Percentiles rank a stretch among this genome's conserved stretches.
These are phyloP conservation scores for Andrena fulva DNA, from an alignment of 2,888 invertebrate species.

Conservation along the genomic window DNA sequence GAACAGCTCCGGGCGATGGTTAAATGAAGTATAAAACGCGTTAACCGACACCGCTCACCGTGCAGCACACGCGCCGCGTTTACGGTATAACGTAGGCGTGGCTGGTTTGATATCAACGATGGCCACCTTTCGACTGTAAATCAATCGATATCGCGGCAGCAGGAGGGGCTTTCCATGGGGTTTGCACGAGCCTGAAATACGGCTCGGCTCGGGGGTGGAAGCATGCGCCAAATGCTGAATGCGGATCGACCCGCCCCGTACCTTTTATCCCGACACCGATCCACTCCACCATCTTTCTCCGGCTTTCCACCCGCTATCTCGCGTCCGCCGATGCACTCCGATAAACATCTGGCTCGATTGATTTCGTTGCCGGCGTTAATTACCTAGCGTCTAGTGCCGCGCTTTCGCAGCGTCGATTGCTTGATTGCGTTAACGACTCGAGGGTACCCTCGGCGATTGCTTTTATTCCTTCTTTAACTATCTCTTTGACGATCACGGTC, in stretches of 20 bases:
- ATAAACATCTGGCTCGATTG: constrained; percentile 64
- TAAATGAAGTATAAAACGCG: constrained; percentile 66
- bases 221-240: constrained; percentile 81
- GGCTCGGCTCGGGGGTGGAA: constrained; percentile 69
- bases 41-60: constrained; percentile 60
- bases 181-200: constrained; percentile 60
- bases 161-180: constrained; percentile 74
- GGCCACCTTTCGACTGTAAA: constrained; percentile 85
- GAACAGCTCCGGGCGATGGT: constrained; percentile 34
- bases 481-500: too few species aligned
- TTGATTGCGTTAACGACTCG: constrained; percentile 13
- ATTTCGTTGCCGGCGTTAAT: constrained; percentile 54
- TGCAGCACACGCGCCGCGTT: constrained; percentile 60
- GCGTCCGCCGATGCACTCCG: constrained; percentile 40
- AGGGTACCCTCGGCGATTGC: not conserved
- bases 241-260: constrained; percentile 80
- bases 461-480: not conserved
- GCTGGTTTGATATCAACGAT: constrained; percentile 83
- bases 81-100: constrained; percentile 81
- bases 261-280: constrained; percentile 73
- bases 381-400: constrained; percentile 30
- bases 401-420: constrained; percentile 17
- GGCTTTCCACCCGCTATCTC: not conserved
- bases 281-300: constrained; percentile 60
- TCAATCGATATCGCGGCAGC: constrained; percentile 83